These are phyloP conservation scores for Penaeus japonicus DNA, from an alignment of 1,140 invertebrate genomes.

Conservation along the genomic window DNA sequence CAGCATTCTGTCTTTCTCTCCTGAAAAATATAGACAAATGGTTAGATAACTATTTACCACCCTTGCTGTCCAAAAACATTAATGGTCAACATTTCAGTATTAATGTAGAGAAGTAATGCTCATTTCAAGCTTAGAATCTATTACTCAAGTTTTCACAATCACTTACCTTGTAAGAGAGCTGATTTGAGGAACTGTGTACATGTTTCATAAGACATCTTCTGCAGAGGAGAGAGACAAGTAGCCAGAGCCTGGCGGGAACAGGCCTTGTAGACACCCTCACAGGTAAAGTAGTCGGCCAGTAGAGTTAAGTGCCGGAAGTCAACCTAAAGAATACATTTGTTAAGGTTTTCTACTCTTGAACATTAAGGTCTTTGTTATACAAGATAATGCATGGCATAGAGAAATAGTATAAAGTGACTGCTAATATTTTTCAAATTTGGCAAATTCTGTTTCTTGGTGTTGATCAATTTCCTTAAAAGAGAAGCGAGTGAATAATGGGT, in stretches of 20 bases:
- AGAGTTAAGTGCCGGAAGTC: slow-evolving; percentile 92
- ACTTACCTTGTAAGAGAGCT: slow-evolving; percentile 73
- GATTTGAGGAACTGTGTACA: slow-evolving; percentile 86
- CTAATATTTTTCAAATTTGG: too few species aligned
- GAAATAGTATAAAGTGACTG: background rate
- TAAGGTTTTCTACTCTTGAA: too few species aligned
- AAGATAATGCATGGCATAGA: slow-evolving; percentile 80
- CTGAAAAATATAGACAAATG: slow-evolving; percentile 61
- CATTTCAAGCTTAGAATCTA: background rate
- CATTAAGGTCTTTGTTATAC: slow-evolving; percentile 65
- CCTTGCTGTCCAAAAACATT: background rate
- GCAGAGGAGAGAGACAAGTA: slow-evolving; percentile 86
- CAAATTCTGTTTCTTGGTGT: too few species aligned
- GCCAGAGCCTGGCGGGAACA: slow-evolving; percentile 91
- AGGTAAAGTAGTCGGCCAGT: slow-evolving; percentile 98
- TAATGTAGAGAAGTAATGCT: too few species aligned
- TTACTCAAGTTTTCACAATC: too few species aligned
- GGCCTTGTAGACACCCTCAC: slow-evolving; percentile 86
- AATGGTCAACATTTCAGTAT: too few species aligned
- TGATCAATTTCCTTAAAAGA: too few species aligned
- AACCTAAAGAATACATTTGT: slow-evolving; percentile 78
- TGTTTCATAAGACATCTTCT: slow-evolving; percentile 98
- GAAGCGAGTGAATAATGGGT: too few species aligned
- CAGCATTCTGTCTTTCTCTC: slow-evolving; percentile 76
- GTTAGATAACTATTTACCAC: background rate